Evolutionary conservation across 2,888 invertebrate genomes (phyloP), one percentile per base, ranked within the genome.

Genomic region (Morpho deidamia): DNA sequence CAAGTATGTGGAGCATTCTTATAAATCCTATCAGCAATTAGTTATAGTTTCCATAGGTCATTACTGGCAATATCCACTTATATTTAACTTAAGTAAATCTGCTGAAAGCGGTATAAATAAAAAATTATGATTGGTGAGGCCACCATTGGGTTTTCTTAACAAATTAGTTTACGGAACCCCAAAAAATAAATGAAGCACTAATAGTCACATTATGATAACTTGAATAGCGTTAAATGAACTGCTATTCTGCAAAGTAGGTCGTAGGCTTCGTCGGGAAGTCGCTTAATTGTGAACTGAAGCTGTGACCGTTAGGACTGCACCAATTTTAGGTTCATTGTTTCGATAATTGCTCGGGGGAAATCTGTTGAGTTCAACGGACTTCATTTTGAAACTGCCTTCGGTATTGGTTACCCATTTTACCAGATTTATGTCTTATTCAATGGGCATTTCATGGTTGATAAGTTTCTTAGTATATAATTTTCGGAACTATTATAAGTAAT

Each of bases 191-290:
- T 77, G 70, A 74, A 68, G 61, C 72, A 72, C 78, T 82, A 82
- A 83, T 76, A 80, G 80, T 78, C 76, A 83, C 78, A 87, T 85
- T 86, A 83, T 86, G 78, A 80, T 79, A 77, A 74, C 66, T 76
- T 87, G 85, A 88, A 89, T 87, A 70, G 84, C 72, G 74, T 79
- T 82, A 86, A 89, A 88, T 86, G 86, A 89, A 86, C 83, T 80
- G 72, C 76, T 76, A 78, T 83, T 83, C 76, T 76, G 75, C 73
- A 63, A 81, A 82, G 77, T 84, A 71, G 84, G 82, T 84, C 79
- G 80, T 65, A 80, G 76, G 53, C 54, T 52, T 56, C 46, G 43
- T 39, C 44, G 57, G 53, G 49, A 54, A 54, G 57, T 50, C 46
- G 39, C 55, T 55, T 52, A 55, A 55, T 55, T 44, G 49, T 53